These are phyloP conservation scores for Lomographa bimaculata DNA, from an alignment of 2,888 invertebrate genomes.

Conservation along the genomic window DNA sequence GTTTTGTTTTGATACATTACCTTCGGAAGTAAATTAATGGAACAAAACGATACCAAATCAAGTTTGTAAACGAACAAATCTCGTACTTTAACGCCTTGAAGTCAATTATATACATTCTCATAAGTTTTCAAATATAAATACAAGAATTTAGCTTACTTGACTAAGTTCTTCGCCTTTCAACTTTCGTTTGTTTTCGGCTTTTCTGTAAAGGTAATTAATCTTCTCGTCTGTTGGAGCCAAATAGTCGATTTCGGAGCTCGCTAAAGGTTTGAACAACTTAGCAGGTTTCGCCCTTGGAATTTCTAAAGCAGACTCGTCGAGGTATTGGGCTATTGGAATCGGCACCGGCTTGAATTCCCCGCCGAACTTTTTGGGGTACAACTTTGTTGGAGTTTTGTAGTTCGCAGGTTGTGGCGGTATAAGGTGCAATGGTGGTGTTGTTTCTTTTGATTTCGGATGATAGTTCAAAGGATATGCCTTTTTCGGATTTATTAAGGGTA, in stretches of 20 bases:
- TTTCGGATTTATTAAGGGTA: conserved; percentile 31
- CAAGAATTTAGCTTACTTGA: conserved; percentile 41
- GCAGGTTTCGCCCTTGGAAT: conserved; percentile 71
- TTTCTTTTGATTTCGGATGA: conserved; percentile 47
- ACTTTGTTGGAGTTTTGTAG: conserved; percentile 74
- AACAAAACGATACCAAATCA: too few relatives aligned
- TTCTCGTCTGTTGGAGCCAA: conserved; percentile 57
- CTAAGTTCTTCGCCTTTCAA: conserved; percentile 55
- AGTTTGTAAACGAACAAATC: too few relatives aligned
- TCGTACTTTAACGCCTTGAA: too few relatives aligned
- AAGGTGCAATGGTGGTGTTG: conserved; percentile 54
- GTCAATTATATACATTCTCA: too few relatives aligned
- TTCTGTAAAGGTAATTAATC: conserved; percentile 68
- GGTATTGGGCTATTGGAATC: conserved; percentile 65
- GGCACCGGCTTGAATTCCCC: conserved; percentile 73
- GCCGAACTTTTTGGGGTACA: conserved; percentile 84
- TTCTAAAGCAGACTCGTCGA: conserved; percentile 51
- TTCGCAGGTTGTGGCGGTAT: conserved; percentile 58
- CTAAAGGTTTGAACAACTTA: conserved; percentile 62
- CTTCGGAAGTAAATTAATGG: too few relatives aligned
- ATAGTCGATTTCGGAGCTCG: conserved; percentile 52
- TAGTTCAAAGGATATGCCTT: conserved; percentile 32
- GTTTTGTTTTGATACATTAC: too few relatives aligned
- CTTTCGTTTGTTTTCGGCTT: conserved; percentile 78
- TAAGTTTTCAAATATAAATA: conserved; percentile 17